Evolutionary conservation across 1,140 invertebrate genomes (phyloP), one percentile per base, ranked within the genome.

Genomic region (Phthorimaea operculella): DNA sequence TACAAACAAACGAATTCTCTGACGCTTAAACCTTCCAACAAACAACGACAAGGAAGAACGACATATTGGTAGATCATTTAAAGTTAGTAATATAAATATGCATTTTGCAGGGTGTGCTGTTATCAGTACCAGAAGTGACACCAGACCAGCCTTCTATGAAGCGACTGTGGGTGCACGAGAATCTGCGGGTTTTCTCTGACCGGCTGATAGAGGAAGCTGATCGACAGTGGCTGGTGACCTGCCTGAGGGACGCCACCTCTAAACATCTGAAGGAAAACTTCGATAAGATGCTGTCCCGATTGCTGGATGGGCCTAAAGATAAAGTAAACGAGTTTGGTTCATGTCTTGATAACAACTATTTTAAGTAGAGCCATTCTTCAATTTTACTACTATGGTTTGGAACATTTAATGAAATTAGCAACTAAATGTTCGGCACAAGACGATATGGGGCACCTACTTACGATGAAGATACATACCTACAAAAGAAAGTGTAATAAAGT

Each of bases 91-190:
- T 28, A 28, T 28, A 4, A 2, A 6, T 39, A 5, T 39, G 4
- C 54, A 21, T 49, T 10, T 60, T 51, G 4, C 83, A 97, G 90
- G 97, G 97, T 34, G 93, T 98, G 0, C 82, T 98, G 11, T 79
- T 99, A 9, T 98, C 96, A 0, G 94, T 95, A 2, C 96, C 97
- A 0, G 95, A 98, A 86, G 94, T 94, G 9, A 96, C 95, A 70
- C 92, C 94, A 66, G 93, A 95, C 57, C 83, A 96, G n/a, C 87
- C 90, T 7, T 91, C 92, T 4, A 95, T 99, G 89, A 97, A 98
- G 72, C 87, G 94, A 54, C 86, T 98, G 0, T 98, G 97, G 97
- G 91, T 98, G 9, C 96, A 99, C 75, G 97, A 99, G 87, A 92
- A 96, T 52, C 85, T 97, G 55, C 89, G 97, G 21, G 96, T 99